Percentiles rank a stretch among this genome's conserved stretches.
Evolutionary conservation across 2,888 invertebrate species (phyloP).

Genomic region (Diarsia mendica): DNA sequence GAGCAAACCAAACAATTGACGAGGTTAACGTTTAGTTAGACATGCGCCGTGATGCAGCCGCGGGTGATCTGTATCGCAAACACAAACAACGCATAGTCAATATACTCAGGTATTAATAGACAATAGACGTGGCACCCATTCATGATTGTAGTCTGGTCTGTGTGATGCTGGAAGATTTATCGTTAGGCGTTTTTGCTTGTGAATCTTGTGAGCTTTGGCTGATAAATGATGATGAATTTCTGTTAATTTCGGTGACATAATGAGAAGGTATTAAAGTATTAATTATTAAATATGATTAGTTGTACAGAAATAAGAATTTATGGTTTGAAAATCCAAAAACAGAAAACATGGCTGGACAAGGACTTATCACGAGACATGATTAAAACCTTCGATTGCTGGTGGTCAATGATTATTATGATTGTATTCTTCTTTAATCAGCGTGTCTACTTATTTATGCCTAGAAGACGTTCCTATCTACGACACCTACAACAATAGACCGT

Average conservation of each 20-base stretch:
- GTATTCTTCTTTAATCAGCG: not conserved
- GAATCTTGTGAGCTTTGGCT: not conserved
- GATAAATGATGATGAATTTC: not conserved
- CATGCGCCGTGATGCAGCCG: not conserved
- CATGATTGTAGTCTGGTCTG: not conserved
- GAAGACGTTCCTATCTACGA: not conserved
- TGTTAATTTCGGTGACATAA: not conserved
- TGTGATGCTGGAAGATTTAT: not conserved
- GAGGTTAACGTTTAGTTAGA: not conserved
- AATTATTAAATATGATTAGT: not conserved
- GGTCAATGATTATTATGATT: not conserved
- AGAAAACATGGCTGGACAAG: not conserved
- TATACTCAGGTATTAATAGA: slow-evolving; percentile 10
- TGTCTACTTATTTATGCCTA: not conserved
- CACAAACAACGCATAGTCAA: slow-evolving; percentile 19
- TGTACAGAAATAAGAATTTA: not conserved
- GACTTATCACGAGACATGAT: not conserved
- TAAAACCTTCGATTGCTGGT: not conserved
- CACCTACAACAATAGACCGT: not conserved
- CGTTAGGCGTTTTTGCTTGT: not conserved
- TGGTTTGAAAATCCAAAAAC: not conserved
- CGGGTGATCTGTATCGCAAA: not conserved
- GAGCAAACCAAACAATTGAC: not conserved
- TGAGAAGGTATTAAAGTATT: not conserved
- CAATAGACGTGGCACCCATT: slow-evolving; percentile 16